Conservation (phyloP, 35 echinoderm and acorn worm species). For the Amphiura filiformis region DNA sequence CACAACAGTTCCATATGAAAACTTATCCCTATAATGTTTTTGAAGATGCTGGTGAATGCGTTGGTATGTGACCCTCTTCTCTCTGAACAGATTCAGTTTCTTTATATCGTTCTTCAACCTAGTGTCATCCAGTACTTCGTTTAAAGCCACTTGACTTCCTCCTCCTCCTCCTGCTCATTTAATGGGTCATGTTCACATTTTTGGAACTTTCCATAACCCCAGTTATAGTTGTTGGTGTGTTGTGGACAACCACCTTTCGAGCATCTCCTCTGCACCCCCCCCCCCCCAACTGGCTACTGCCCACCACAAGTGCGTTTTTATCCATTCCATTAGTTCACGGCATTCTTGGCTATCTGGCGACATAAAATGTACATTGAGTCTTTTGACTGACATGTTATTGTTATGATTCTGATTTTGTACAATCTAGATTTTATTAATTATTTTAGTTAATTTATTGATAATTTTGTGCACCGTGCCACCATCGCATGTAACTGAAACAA, state of each 20-base stretch:
- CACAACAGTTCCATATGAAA: background rate
- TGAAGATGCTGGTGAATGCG: too few relatives aligned
- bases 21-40: background rate
- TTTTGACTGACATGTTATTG: too few relatives aligned
- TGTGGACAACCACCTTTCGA: slow-evolving; percentile 26
- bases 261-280: background rate
- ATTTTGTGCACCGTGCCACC: too few relatives aligned
- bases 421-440: too few relatives aligned
- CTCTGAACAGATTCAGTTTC: slow-evolving; percentile 19
- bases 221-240: slow-evolving; percentile 13
- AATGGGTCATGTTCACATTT: slow-evolving; percentile 22
- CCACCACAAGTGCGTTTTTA: slow-evolving; percentile 67
- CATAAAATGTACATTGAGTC: too few relatives aligned
- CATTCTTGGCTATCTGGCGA: slow-evolving; percentile 40
- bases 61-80: too few relatives aligned
- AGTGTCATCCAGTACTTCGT: slow-evolving; percentile 39
- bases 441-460: too few relatives aligned
- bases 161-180: background rate
- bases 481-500: too few relatives aligned
- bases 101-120: slow-evolving; percentile 32
- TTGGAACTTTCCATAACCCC: slow-evolving; percentile 30
- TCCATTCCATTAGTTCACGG: slow-evolving; percentile 49
- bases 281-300: slow-evolving; percentile 15
- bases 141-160: slow-evolving; percentile 24
- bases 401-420: too few relatives aligned